Conservation (phyloP, 2,113 vertebrate genomes). For the Calidris pugnax region DNA sequence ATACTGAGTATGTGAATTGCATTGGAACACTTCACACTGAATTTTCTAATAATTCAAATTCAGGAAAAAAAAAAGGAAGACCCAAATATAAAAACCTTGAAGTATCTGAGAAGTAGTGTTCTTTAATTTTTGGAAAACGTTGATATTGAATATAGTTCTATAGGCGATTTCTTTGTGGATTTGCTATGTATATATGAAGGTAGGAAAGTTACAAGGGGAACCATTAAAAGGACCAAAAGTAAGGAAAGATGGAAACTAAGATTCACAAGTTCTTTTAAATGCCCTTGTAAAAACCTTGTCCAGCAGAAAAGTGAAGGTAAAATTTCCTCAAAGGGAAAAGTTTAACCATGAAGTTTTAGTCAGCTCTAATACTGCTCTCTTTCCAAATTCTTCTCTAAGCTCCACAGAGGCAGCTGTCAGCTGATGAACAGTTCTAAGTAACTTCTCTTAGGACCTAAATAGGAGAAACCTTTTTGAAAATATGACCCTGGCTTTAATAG, state of each 20-base stretch:
- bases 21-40: background rate
- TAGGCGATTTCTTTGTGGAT: background rate
- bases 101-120: background rate
- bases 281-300: background rate
- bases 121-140: background rate
- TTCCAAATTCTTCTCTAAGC: background rate
- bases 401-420: background rate
- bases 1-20: background rate
- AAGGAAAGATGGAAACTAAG: background rate
- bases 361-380: background rate
- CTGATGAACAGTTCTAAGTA: background rate
- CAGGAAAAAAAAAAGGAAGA: background rate
- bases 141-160: background rate
- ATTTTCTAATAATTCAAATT: background rate
- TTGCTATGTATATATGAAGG: background rate
- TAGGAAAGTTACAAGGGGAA: background rate
- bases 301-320: background rate
- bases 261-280: background rate
- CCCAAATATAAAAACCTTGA: background rate
- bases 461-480: background rate
- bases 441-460: background rate
- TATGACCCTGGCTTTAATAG: background rate
- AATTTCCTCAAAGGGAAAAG: background rate
- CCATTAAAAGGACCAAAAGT: background rate
- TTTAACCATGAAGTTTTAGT: background rate